Evolutionary conservation across 2,888 invertebrate genomes (phyloP).

Genomic region (Amblyteles armatorius): DNA sequence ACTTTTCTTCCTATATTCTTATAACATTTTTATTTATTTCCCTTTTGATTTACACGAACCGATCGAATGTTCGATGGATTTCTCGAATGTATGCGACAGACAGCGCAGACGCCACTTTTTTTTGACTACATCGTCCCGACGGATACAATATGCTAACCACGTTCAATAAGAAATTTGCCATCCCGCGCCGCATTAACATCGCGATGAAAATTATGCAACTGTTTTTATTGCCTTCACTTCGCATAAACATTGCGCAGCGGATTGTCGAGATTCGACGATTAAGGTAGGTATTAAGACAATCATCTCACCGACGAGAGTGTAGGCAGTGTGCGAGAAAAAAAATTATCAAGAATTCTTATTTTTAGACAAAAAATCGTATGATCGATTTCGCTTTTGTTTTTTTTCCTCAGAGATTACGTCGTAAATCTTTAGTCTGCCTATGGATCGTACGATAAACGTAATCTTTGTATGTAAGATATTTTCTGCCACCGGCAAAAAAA

Average conservation of each 20-base stretch:
- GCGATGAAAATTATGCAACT: background rate
- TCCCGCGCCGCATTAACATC: background rate
- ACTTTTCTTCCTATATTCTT: no score
- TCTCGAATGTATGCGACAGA: no score
- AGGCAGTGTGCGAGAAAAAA: background rate
- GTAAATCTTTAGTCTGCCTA: background rate
- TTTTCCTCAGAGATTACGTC: background rate
- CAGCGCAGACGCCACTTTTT: background rate
- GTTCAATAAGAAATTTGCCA: background rate
- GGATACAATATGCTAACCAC: background rate
- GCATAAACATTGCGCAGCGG: conserved; percentile 7
- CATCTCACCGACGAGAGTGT: background rate
- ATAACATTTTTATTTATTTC: no score
- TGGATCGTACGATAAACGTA: no score
- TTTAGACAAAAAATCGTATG: background rate
- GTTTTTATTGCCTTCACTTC: background rate
- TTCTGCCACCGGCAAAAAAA: background rate
- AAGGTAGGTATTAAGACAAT: background rate
- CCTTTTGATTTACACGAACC: no score
- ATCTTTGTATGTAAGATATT: no score
- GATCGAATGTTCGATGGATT: no score
- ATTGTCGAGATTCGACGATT: background rate
- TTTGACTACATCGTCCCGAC: background rate
- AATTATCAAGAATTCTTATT: background rate
- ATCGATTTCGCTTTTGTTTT: background rate